Evolutionary conservation across 2,888 invertebrate species (phyloP).

Genomic region (Pogonocherus hispidulus): DNA sequence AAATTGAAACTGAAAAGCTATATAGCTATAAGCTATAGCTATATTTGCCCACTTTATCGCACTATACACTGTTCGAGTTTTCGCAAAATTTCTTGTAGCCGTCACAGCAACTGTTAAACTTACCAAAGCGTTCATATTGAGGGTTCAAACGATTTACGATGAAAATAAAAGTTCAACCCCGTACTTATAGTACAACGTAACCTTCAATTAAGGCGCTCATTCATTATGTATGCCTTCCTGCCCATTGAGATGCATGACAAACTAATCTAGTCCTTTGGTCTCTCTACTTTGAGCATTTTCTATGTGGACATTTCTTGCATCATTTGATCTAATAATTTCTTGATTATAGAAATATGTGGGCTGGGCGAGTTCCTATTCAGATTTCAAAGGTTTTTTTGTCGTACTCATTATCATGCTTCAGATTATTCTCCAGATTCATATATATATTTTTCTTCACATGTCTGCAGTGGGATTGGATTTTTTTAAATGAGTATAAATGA

Average conservation of each 20-base stretch:
- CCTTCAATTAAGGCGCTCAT: constrained; percentile 6
- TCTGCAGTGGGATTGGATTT: not conserved
- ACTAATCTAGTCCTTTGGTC: constrained; percentile 29
- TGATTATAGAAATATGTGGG: constrained; percentile 34
- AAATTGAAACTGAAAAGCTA: too few relatives aligned
- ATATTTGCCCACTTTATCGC: too few relatives aligned
- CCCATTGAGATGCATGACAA: not conserved
- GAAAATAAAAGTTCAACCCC: constrained; percentile 2
- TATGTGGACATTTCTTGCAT: constrained; percentile 11
- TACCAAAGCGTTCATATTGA: constrained; percentile 54
- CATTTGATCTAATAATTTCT: constrained; percentile 6
- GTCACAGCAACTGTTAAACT: constrained; percentile 20
- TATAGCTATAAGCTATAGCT: too few relatives aligned
- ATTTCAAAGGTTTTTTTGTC: constrained; percentile 23
- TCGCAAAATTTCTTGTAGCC: not conserved
- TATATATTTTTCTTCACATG: too few relatives aligned
- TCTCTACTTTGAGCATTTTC: constrained; percentile 21
- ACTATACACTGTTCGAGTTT: too few relatives aligned
- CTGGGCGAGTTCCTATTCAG: constrained; percentile 28
- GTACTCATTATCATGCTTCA: constrained; percentile 1
- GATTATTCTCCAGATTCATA: not conserved
- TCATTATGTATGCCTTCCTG: constrained; percentile 22
- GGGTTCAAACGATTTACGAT: not conserved
- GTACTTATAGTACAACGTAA: constrained; percentile 24
- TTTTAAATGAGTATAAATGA: too few relatives aligned